Percentiles rank a stretch among this genome's conserved stretches.
Conservation (phyloP, 35 echinoderm and acorn worm species). For the Lytechinus variegatus region DNA sequence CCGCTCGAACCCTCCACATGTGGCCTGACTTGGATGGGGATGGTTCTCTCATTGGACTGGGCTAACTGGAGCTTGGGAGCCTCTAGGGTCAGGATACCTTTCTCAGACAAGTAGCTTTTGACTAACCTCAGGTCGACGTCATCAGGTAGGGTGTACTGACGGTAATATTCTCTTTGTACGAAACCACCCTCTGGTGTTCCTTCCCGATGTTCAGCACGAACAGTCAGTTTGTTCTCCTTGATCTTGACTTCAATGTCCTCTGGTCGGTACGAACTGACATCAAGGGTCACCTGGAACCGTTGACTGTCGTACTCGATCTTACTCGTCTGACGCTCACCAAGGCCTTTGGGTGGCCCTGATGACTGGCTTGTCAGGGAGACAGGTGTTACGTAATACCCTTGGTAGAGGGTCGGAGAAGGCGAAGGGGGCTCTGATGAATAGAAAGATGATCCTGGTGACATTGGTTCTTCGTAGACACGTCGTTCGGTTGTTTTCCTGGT, state of each 20-base stretch:
- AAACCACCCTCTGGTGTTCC: slow-evolving; percentile 73
- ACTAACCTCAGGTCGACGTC: slow-evolving; percentile 80
- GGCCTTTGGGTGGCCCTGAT: slow-evolving; percentile 26
- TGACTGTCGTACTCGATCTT: slow-evolving; percentile 80
- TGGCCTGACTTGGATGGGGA: slow-evolving; percentile 54
- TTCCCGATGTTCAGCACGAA: slow-evolving; percentile 83
- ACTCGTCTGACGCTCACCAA: slow-evolving; percentile 72
- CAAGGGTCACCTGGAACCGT: slow-evolving; percentile 87
- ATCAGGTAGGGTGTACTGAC: slow-evolving; percentile 91
- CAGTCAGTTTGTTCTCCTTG: slow-evolving; percentile 86
- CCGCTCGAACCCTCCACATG: slow-evolving; percentile 22
- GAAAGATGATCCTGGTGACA: neutral
- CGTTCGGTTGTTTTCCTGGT: slow-evolving; percentile 43
- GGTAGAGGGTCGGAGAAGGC: slow-evolving; percentile 40
- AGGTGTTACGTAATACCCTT: slow-evolving; percentile 48
- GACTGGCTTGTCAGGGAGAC: slow-evolving; percentile 46
- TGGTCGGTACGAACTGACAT: slow-evolving; percentile 87
- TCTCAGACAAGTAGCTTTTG: slow-evolving; percentile 79
- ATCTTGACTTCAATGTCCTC: slow-evolving; percentile 95
- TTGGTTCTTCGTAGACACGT: neutral
- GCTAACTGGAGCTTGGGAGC: slow-evolving; percentile 61
- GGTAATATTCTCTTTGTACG: slow-evolving; percentile 83
- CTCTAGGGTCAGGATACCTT: slow-evolving; percentile 85
- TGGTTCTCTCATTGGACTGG: slow-evolving; percentile 32
- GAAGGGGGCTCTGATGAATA: neutral